Percentiles rank a stretch among this genome's conserved stretches.
Evolutionary conservation across 64 coral and sea anemone species (phyloP).

Genomic region (Actinia tenebrosa): DNA sequence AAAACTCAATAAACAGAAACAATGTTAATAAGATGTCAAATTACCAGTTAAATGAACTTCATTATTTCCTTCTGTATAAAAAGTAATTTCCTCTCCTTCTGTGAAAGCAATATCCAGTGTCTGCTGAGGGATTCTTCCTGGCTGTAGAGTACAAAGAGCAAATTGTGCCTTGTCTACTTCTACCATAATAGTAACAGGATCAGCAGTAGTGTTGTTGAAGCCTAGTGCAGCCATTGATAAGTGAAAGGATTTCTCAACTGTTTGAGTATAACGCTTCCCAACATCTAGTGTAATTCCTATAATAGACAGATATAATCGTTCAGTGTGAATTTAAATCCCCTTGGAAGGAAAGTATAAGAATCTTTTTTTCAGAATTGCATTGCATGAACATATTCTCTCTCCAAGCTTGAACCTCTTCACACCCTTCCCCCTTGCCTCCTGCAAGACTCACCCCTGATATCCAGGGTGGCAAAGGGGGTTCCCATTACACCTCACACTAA

Average conservation of each 20-base stretch:
- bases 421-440: too few species aligned
- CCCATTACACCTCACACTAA: too few species aligned
- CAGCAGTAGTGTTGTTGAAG: conserved; percentile 55
- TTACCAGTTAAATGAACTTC: conserved; percentile 98
- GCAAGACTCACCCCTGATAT: too few species aligned
- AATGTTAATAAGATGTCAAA: not conserved
- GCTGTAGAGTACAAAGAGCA: conserved; percentile 83
- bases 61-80: conserved; percentile 82
- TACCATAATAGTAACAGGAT: conserved; percentile 88
- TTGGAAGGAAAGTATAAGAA: not conserved
- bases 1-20: not conserved
- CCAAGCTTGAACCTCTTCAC: too few species aligned
- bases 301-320: not conserved
- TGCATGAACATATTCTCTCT: too few species aligned
- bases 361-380: not conserved
- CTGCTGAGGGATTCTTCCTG: conserved; percentile 94
- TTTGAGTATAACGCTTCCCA: conserved; percentile 95
- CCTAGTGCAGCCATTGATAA: conserved; percentile 95
- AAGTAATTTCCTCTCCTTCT: conserved; percentile 95
- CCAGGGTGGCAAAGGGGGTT: too few species aligned
- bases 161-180: conserved; percentile 95
- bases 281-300: conserved; percentile 86
- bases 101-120: conserved; percentile 88
- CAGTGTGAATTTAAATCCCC: too few species aligned
- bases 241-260: conserved; percentile 96